Evolutionary conservation across 2,797 vertebrate genomes (phyloP).

Genomic region (Pseudochaenichthys georgianus): DNA sequence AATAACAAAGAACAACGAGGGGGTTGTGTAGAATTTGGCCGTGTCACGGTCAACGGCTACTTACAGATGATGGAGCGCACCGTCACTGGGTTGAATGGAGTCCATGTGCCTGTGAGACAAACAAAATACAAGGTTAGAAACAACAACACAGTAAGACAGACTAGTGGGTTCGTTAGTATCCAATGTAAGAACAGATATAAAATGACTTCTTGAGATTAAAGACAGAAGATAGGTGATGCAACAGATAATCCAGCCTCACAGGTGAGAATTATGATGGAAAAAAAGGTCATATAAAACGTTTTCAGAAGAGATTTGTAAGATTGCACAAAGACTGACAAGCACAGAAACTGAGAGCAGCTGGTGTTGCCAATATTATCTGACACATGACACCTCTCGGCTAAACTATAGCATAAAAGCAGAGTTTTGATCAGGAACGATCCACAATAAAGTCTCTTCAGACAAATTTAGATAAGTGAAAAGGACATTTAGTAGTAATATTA

Average conservation of each 20-base stretch:
- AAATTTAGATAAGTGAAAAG: not conserved
- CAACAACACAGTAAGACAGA: not conserved
- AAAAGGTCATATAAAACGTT: not conserved
- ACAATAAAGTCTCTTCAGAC: not conserved
- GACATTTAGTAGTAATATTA: not conserved
- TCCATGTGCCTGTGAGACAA: conserved; percentile 92
- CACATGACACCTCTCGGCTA: not conserved
- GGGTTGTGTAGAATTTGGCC: conserved; percentile 6
- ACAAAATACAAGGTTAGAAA: conserved; percentile 22
- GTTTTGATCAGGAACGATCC: not conserved
- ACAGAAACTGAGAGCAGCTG: not conserved
- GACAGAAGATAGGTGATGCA: not conserved
- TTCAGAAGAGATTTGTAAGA: not conserved
- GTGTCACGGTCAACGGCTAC: conserved; percentile 59
- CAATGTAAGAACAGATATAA: not conserved
- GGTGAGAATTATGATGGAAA: not conserved
- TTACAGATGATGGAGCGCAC: conserved; percentile 97
- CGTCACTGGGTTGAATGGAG: conserved; percentile 97
- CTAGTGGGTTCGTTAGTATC: not conserved
- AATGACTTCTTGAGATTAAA: too few relatives aligned
- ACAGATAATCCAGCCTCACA: not conserved
- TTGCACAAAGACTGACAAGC: too few relatives aligned
- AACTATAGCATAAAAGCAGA: too few relatives aligned
- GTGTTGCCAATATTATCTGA: not conserved
- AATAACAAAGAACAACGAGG: conserved; percentile 41